Conservation (phyloP, 2,888 invertebrate species). For the Ochlodes sylvanus region DNA sequence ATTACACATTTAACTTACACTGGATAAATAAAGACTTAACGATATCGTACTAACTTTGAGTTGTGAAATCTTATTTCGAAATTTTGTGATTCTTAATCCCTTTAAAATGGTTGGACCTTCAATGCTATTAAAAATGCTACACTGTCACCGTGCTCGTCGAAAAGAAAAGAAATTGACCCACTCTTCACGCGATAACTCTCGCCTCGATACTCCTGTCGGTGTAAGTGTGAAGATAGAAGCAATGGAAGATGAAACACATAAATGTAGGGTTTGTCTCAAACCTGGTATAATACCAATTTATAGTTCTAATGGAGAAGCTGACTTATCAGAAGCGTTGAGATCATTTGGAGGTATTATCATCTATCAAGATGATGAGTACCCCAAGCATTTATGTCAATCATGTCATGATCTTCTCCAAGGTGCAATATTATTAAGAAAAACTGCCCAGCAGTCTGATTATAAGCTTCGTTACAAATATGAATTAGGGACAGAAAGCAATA, state of each 20-base stretch:
- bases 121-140: slow-evolving; percentile 61
- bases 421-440: slow-evolving; percentile 70
- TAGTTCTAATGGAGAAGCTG: slow-evolving; percentile 48
- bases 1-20: too few species aligned
- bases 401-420: slow-evolving; percentile 66
- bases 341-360: slow-evolving; percentile 62
- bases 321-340: slow-evolving; percentile 58
- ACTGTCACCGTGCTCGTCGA: slow-evolving; percentile 49
- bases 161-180: slow-evolving; percentile 31
- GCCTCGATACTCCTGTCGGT: background rate
- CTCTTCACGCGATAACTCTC: slow-evolving; percentile 6
- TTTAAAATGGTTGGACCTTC: slow-evolving; percentile 56
- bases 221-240: slow-evolving; percentile 17
- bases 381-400: slow-evolving; percentile 66
- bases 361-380: slow-evolving; percentile 58
- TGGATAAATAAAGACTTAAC: too few species aligned
- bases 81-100: background rate
- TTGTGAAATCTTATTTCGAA: too few species aligned
- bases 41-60: too few species aligned
- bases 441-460: slow-evolving; percentile 65
- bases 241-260: slow-evolving; percentile 40
- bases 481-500: slow-evolving; percentile 36
- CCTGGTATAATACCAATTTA: slow-evolving; percentile 68
- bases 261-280: slow-evolving; percentile 72
- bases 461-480: slow-evolving; percentile 51